Conservation (phyloP, 2,888 invertebrate genomes). For the Campoplex nolae region DNA sequence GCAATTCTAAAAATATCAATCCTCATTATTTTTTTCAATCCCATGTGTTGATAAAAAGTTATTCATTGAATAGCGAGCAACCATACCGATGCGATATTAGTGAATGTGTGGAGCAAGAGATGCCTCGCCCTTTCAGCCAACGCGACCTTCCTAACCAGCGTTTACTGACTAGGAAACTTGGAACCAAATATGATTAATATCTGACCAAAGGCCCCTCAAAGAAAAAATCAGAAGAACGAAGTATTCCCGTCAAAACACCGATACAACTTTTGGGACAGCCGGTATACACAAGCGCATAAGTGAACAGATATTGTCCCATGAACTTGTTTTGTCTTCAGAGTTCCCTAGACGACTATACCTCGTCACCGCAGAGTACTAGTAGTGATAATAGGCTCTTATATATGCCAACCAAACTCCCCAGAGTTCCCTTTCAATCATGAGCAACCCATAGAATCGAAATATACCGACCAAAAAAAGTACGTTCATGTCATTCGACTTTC, state of each 20-base stretch:
- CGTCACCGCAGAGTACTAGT: conserved; percentile 38
- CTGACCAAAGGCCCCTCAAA: neutral
- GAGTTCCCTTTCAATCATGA: conserved; percentile 5
- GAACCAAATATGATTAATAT: neutral
- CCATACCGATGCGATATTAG: neutral
- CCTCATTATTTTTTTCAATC: neutral
- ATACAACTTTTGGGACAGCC: conserved; percentile 2
- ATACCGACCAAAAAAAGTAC: neutral
- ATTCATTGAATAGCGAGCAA: neutral
- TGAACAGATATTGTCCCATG: conserved; percentile 18
- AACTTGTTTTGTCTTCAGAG: conserved; percentile 46
- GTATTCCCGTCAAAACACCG: neutral
- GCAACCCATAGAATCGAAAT: conserved; percentile 42
- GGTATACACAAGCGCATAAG: neutral
- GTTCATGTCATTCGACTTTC: neutral
- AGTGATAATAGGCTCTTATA: conserved; percentile 50
- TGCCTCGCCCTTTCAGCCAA: too few species aligned
- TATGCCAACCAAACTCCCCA: conserved; percentile 15
- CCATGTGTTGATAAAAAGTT: neutral
- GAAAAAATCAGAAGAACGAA: neutral
- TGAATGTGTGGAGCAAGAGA: neutral
- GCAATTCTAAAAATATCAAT: neutral
- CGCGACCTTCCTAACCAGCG: neutral
- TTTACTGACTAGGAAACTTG: too few species aligned
- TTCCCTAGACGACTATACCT: conserved; percentile 59